Conservation (phyloP, 2,888 invertebrate genomes). For the Stratiomys singularior region DNA sequence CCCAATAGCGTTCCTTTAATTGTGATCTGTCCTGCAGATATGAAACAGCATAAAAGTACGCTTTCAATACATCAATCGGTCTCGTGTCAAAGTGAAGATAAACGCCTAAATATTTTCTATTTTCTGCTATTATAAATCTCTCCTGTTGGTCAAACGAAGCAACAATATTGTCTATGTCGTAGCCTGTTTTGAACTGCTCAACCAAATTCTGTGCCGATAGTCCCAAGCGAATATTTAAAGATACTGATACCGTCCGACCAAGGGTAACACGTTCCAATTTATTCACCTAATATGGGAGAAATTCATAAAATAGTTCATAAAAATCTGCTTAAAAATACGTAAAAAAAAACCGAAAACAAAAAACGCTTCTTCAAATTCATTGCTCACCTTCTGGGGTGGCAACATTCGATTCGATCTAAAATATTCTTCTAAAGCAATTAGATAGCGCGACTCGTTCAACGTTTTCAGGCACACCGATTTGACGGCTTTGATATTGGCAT, state of each 20-base stretch:
- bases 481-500: slow-evolving; percentile 89
- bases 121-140: slow-evolving; percentile 64
- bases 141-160: slow-evolving; percentile 66
- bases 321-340: background rate
- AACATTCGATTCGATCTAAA: slow-evolving; percentile 71
- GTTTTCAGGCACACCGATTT: slow-evolving; percentile 80
- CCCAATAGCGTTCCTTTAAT: slow-evolving; percentile 66
- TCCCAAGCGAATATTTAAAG: slow-evolving; percentile 62
- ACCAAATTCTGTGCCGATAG: slow-evolving; percentile 63
- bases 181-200: slow-evolving; percentile 63
- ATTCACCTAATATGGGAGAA: slow-evolving; percentile 68
- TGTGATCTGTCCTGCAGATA: slow-evolving; percentile 65
- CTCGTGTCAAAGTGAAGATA: slow-evolving; percentile 65
- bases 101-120: slow-evolving; percentile 62
- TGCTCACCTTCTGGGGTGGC: slow-evolving; percentile 70
- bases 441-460: slow-evolving; percentile 82
- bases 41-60: slow-evolving; percentile 65
- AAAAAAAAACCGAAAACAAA: too few species aligned
- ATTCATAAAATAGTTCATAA: background rate
- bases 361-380: background rate
- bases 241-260: slow-evolving; percentile 67
- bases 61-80: slow-evolving; percentile 64
- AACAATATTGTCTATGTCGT: slow-evolving; percentile 63
- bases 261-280: slow-evolving; percentile 76
- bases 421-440: slow-evolving; percentile 76